Base-by-base conservation (phyloP, 2,888 invertebrate genomes). In the Lydus trimaculatus region DNA sequence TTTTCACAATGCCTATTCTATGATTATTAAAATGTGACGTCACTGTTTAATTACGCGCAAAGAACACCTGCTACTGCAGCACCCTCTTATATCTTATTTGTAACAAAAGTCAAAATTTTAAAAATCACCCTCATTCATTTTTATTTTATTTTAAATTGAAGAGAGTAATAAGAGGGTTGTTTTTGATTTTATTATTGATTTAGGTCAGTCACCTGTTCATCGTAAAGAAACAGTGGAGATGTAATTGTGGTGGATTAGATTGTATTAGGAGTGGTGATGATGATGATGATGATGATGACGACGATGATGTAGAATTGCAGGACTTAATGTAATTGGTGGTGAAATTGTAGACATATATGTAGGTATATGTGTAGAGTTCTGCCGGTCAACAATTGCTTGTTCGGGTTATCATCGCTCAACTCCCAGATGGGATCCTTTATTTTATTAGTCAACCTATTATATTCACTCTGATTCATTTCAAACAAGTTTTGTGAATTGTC, bases 1-100 rank as follows among this genome's bases (percentile, higher is more conserved):
- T 78, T 78, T 82, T 76, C 78, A 83, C 83, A 83, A 83, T 82
- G 78, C 79, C 78, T 76, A 79, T 80, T 81, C 81, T 79, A 78
- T 78, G 81, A 82, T 82, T 83, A 84, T 84, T 83, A 79, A 79
- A 79, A 78, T 76, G 76, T 79, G 79, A 79, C 78, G 78, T 78
- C 76, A 75, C 76, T 76, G 73, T 78, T 75, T 78, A 79, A 79
- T 79, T 79, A 79, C 72, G 72, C 68, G 73, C 73, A 74, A 78
- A 75, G 73, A 73, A 77, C 79, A 79, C 79, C 79, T 79, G 79
- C 78, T 79, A 78, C 79, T 73, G 72, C 63, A 70, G 64, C 69
- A 64, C 70, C 73, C 65, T 48, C 20, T 20, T 48, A 48, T 52
- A 48, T 52, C 13, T 52, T 23, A 25, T 52, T 52, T 25, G 52